A percentile compares a stretch with the other conserved stretches of the same genome.
Conservation (phyloP, 2,888 invertebrate genomes). For the Pegoplata infirma region DNA sequence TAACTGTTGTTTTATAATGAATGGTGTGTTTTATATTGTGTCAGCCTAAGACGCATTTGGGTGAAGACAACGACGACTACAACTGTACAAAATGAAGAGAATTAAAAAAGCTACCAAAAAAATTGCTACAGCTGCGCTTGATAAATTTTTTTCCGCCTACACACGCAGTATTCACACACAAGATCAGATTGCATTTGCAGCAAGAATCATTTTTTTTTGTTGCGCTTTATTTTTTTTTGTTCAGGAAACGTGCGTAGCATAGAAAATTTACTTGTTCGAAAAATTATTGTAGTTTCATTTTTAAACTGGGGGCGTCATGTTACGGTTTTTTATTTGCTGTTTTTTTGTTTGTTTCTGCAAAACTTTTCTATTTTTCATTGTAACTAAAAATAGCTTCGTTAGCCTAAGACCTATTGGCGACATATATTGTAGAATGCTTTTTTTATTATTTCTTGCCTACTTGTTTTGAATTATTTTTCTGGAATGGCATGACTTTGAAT, state of each 20-base stretch:
- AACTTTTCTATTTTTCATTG: constrained; percentile 2
- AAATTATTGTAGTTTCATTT: constrained; percentile 36
- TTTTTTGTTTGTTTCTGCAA: background rate
- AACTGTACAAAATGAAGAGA: background rate
- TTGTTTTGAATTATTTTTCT: constrained; percentile 21
- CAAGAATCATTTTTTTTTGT: constrained; percentile 7
- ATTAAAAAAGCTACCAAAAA: constrained; percentile 11
- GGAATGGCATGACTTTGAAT: constrained; percentile 45
- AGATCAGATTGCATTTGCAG: constrained; percentile 58
- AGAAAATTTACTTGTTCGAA: constrained; percentile 34
- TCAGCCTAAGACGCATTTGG: constrained; percentile 52
- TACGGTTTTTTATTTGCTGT: constrained; percentile 42
- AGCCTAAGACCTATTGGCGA: constrained; percentile 63
- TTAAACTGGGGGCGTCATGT: constrained; percentile 56
- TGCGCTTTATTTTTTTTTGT: constrained; percentile 13
- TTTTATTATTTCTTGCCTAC: constrained; percentile 15
- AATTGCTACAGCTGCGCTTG: constrained; percentile 51
- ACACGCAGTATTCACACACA: constrained; percentile 57
- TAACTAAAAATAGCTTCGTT: constrained; percentile 60
- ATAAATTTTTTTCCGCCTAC: constrained; percentile 49
- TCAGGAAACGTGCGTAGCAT: constrained; percentile 60
- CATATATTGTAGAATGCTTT: constrained; percentile 28
- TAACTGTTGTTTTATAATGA: constrained; percentile 60
- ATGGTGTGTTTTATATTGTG: constrained; percentile 56
- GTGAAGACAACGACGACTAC: constrained; percentile 17